Evolutionary conservation across 2,797 vertebrate genomes (phyloP).

Genomic region (Basileuterus tristriatus): DNA sequence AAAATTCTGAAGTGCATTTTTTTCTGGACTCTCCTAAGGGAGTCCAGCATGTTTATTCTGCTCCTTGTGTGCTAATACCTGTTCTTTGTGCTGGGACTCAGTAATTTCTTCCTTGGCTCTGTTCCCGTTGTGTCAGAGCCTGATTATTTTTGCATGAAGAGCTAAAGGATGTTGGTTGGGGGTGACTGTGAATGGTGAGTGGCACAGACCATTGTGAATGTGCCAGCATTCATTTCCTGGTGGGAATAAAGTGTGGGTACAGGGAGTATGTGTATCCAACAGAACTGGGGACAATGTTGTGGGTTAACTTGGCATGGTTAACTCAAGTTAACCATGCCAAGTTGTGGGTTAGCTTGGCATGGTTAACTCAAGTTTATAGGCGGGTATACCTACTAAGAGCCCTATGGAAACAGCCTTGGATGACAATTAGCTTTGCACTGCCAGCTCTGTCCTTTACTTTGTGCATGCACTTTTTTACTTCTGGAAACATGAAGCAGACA

Average conservation of each 20-base stretch:
- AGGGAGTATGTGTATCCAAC: no score
- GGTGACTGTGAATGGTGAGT: not conserved
- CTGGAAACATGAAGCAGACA: constrained; percentile 24
- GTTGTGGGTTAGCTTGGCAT: no score
- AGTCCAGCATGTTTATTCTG: not conserved
- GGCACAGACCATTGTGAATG: not conserved
- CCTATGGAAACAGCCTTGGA: not conserved
- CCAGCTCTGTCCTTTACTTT: not conserved
- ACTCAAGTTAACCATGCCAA: no score
- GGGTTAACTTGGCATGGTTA: not conserved
- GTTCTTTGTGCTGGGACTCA: not conserved
- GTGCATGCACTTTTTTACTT: not conserved
- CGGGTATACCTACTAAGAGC: not conserved
- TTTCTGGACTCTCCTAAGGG: not conserved
- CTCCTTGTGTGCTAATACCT: not conserved
- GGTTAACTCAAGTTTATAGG: not conserved
- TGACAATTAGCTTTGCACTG: not conserved
- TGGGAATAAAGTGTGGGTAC: not conserved
- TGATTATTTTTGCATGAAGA: not conserved
- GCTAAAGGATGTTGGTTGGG: not conserved
- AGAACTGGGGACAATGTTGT: not conserved
- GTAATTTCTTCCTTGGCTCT: not conserved
- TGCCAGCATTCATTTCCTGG: not conserved
- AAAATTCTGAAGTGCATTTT: not conserved
- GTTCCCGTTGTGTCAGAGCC: not conserved